Base-by-base conservation (phyloP, 2,113 vertebrate genomes). In the Microcebus lehilahytsara region DNA sequence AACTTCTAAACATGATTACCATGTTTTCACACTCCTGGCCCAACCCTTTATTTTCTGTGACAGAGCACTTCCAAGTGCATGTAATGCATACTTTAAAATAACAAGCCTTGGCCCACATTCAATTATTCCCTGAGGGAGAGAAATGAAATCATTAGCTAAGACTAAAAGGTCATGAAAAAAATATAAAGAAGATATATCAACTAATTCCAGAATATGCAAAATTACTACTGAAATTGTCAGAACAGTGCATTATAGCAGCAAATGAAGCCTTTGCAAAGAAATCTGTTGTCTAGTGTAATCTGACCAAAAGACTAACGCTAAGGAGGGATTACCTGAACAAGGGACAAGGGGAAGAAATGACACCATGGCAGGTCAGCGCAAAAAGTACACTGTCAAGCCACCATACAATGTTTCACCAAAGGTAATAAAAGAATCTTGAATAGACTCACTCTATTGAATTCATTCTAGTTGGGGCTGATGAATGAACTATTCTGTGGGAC, bases 61-160 rank as follows among this genome's bases (percentile, higher is more conserved):
- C 40, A 83, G n/a, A 89, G 91, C n/a, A 85, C 42, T 83, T 69
- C 37, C 51, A 69, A 69, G 75, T 46, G 17, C 86, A 20, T 40
- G 34, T 80, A 67, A 69, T 58, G 19, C 64, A 37, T 42, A 86
- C 69, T 95, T 89, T 93, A 87, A 74, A 94, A 94, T 72, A 87
- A 79, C 37, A 91, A 74, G 42, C 25, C 42, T 85, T 89, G 78
- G 32, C 66, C 86, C 62, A 94, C 34, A 89, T 74, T 53, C n/a
- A 89, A 78, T 84, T 51, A 89, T 34, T 71, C 56, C 46, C 46
- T 25, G 53, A 58, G 37, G 30, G 49, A 95, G 6, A 89, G 69
- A 74, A 84, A 16, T 67, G 14, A 96, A 94, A 80, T 58, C 46
- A 93, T 77, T 72, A 91, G 62, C 66, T 94, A 46, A 89, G 30